These are phyloP conservation scores for Lissocephala sabroskyi DNA, from an alignment of 2,888 invertebrate species.

Conservation along the genomic window DNA sequence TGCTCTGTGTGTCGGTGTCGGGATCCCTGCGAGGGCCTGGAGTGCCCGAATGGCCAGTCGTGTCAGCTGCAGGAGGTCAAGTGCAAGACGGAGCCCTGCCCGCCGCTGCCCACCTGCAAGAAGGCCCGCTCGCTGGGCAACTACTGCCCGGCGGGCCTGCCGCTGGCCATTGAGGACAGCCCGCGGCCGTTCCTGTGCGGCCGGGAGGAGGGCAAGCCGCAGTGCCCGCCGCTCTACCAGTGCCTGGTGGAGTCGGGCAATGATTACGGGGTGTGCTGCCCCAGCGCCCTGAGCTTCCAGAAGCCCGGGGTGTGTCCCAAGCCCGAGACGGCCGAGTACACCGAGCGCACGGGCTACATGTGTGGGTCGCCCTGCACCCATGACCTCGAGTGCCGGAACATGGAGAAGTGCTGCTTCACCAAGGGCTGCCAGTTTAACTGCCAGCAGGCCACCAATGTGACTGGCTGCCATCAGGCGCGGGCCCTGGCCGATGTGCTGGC, in stretches of 20 bases:
- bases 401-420: conserved; percentile 86
- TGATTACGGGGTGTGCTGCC: conserved; percentile 91
- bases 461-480: conserved; percentile 84
- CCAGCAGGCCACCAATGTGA: conserved; percentile 82
- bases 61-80: conserved; percentile 86
- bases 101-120: conserved; percentile 88
- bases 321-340: conserved; percentile 69
- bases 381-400: conserved; percentile 86
- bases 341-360: conserved; percentile 69
- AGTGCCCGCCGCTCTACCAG: conserved; percentile 86
- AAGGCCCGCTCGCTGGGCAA: conserved; percentile 84
- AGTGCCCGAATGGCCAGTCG: conserved; percentile 82
- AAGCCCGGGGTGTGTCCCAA: conserved; percentile 86
- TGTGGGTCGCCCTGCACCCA: conserved; percentile 82
- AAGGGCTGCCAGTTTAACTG: conserved; percentile 84
- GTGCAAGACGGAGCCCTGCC: conserved; percentile 85
- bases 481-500: conserved; percentile 84
- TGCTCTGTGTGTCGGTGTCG: conserved; percentile 87
- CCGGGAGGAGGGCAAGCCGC: conserved; percentile 84
- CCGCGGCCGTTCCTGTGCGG: conserved; percentile 88
- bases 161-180: conserved; percentile 81
- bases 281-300: conserved; percentile 82
- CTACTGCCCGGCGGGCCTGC: conserved; percentile 85
- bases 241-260: conserved; percentile 86
- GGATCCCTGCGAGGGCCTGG: conserved; percentile 84